phyloP scores from a whole-genome alignment of 2,888 invertebrate species.

The Hypsopygia costalis region DNA sequence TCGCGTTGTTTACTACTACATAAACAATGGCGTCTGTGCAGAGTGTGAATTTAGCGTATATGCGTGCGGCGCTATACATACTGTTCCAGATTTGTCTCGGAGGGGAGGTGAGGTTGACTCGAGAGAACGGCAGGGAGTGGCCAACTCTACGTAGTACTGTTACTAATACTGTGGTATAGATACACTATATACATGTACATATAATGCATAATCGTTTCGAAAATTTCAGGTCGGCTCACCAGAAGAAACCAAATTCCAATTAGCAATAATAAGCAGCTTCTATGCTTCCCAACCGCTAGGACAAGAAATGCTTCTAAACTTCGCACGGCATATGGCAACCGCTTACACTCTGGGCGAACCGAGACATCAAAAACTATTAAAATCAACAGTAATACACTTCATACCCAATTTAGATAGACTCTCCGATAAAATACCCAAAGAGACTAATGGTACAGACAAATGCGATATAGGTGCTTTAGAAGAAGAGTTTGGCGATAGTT shows the following conservation, averaged over 20 bases:
- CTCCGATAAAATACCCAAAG: constrained; percentile 44
- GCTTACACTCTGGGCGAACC: constrained; percentile 86
- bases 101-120: too few relatives aligned
- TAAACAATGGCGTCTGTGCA: too few relatives aligned
- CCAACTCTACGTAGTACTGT: too few relatives aligned
- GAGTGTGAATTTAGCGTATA: too few relatives aligned
- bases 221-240: constrained; percentile 86
- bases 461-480: constrained; percentile 53
- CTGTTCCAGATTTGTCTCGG: too few relatives aligned
- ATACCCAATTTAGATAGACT: constrained; percentile 82
- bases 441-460: constrained; percentile 48
- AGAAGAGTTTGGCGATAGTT: constrained; percentile 84
- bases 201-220: too few relatives aligned
- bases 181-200: too few relatives aligned
- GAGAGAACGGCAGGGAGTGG: too few relatives aligned
- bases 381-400: constrained; percentile 88
- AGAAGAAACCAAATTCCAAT: constrained; percentile 90
- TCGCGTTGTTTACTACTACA: too few relatives aligned
- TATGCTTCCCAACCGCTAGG: constrained; percentile 91
- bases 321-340: constrained; percentile 89
- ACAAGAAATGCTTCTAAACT: constrained; percentile 89
- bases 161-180: too few relatives aligned
- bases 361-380: constrained; percentile 81
- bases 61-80: too few relatives aligned
- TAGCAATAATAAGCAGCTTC: constrained; percentile 91